Conservation (phyloP, 1,140 invertebrate species). For the Caerostris extrusa region DNA sequence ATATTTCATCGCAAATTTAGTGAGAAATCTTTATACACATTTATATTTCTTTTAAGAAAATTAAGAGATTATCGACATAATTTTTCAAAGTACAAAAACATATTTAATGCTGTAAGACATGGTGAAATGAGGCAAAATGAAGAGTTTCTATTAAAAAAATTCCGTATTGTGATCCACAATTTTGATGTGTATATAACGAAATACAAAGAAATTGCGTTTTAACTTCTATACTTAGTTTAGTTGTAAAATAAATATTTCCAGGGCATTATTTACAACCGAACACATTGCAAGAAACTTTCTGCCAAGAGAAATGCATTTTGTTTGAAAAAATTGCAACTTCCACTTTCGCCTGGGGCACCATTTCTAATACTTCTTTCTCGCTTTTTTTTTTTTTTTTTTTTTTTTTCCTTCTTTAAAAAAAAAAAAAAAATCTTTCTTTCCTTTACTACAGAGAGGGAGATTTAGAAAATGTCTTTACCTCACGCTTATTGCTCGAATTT, state of each 20-base stretch:
- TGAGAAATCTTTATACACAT: no score
- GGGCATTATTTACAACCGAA: slow-evolving; percentile 15
- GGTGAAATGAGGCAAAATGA: no score
- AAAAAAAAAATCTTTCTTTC: background rate
- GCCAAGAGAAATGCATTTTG: background rate
- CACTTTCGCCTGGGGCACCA: background rate
- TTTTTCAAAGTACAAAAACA: no score
- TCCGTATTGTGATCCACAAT: no score
- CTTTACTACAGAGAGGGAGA: background rate
- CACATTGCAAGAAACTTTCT: background rate
- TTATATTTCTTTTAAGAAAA: no score
- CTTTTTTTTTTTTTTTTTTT: background rate
- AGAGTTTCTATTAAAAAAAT: no score
- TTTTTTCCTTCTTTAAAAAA: no score
- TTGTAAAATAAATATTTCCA: background rate
- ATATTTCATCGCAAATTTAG: no score
- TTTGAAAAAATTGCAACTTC: background rate
- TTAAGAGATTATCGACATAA: no score
- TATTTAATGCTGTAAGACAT: no score
- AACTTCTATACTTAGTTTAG: background rate
- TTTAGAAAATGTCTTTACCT: background rate
- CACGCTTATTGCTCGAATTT: slow-evolving; percentile 2
- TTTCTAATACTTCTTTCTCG: slow-evolving; percentile 1
- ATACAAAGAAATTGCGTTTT: background rate
- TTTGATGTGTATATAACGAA: background rate